Evolutionary conservation across 2,888 invertebrate species (phyloP).

Genomic region (Amiota minor): DNA sequence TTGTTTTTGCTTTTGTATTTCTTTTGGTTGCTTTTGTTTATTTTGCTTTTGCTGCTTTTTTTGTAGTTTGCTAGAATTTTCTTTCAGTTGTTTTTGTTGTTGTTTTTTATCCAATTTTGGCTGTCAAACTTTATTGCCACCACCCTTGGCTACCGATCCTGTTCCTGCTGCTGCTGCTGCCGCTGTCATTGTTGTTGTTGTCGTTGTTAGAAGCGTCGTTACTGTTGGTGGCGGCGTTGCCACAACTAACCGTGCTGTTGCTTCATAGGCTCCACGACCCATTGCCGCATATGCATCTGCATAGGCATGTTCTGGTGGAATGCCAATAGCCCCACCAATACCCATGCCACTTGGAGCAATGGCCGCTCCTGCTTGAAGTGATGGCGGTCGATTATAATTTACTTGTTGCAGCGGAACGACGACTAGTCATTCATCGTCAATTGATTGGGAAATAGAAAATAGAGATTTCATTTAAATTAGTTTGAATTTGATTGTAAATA

Average conservation of each 20-base stretch:
- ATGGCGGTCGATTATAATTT: slow-evolving; percentile 74
- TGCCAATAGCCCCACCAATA: slow-evolving; percentile 47
- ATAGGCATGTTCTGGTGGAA: slow-evolving; percentile 56
- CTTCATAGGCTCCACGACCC: slow-evolving; percentile 72
- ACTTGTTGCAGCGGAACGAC: slow-evolving; percentile 73
- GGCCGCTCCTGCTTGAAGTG: slow-evolving; percentile 62
- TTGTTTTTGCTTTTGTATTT: slow-evolving; percentile 51
- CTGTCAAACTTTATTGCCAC: slow-evolving; percentile 67
- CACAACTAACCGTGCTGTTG: slow-evolving; percentile 59
- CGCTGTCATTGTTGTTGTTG: slow-evolving; percentile 48
- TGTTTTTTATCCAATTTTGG: slow-evolving; percentile 61
- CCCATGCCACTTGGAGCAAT: slow-evolving; percentile 28
- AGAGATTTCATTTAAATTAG: slow-evolving; percentile 12
- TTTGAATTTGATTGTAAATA: neutral
- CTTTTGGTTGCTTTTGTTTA: slow-evolving; percentile 52
- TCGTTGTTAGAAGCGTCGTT: neutral
- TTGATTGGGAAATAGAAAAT: too few relatives aligned
- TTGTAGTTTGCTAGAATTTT: slow-evolving; percentile 32
- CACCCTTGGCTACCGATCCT: slow-evolving; percentile 44
- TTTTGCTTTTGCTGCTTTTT: slow-evolving; percentile 42
- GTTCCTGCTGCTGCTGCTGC: slow-evolving; percentile 43
- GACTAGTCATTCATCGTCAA: slow-evolving; percentile 55
- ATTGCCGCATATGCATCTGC: slow-evolving; percentile 73
- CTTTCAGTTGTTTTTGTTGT: slow-evolving; percentile 50
- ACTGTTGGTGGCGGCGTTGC: slow-evolving; percentile 51